phyloP scores from a whole-genome alignment of 2,888 invertebrate genomes.

The Mythimna ferrago region DNA sequence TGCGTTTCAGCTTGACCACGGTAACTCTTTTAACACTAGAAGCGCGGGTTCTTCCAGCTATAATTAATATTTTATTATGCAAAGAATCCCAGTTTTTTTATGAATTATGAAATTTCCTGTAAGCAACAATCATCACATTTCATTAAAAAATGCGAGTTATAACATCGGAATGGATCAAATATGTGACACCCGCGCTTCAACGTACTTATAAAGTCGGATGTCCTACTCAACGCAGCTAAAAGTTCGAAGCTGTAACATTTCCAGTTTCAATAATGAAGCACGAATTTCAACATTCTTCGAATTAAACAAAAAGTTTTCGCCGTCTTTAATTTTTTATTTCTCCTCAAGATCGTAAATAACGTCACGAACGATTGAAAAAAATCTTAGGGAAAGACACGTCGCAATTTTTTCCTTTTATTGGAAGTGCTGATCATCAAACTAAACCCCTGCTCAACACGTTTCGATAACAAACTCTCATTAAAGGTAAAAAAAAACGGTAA shows the following conservation, averaged over 20 bases:
- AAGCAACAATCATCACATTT: no score
- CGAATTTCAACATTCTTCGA: constrained; percentile 22
- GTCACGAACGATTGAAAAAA: constrained; percentile 44
- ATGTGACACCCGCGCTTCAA: no score
- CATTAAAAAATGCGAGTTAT: no score
- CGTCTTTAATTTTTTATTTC: constrained; percentile 24
- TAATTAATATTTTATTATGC: no score
- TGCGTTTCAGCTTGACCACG: no score
- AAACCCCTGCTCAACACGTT: constrained; percentile 61
- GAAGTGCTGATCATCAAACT: constrained; percentile 65
- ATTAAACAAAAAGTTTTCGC: constrained; percentile 22
- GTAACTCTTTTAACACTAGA: no score
- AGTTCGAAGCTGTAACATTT: constrained; percentile 11
- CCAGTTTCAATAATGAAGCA: constrained; percentile 33
- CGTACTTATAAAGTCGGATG: background rate
- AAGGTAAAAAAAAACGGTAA: constrained; percentile 36
- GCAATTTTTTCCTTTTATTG: constrained; percentile 41
- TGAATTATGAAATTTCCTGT: no score
- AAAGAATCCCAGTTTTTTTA: no score
- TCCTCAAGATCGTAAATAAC: constrained; percentile 44
- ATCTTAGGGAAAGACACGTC: constrained; percentile 30
- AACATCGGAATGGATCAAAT: no score
- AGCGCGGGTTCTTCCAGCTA: no score
- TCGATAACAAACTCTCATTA: constrained; percentile 61
- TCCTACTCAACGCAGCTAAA: background rate